Percentiles rank a stretch among this genome's conserved stretches.
Conservation (phyloP, 1,140 invertebrate genomes). For the Magallana ariakensis region DNA sequence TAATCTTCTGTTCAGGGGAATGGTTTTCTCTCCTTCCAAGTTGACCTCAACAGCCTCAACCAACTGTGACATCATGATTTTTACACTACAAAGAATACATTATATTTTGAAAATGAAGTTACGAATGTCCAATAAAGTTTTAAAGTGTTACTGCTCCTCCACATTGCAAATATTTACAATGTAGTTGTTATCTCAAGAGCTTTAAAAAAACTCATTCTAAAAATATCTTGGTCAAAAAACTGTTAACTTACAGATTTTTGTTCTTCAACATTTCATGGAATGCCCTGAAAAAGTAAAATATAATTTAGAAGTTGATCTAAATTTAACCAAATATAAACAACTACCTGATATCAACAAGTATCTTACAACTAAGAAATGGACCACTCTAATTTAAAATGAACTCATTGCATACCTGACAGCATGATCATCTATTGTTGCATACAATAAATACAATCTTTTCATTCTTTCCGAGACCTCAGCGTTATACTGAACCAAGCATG, state of each 20-base stretch:
- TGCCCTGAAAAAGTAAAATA: conserved; percentile 74
- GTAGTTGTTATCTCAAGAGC: no score
- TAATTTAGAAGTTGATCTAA: background rate
- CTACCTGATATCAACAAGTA: background rate
- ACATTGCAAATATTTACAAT: no score
- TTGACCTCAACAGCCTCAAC: conserved; percentile 70
- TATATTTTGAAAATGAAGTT: background rate
- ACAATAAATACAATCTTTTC: conserved; percentile 95
- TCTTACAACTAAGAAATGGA: background rate
- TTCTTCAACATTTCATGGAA: conserved; percentile 90
- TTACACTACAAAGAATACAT: conserved; percentile 66
- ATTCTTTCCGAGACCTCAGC: conserved; percentile 91
- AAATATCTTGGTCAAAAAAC: no score
- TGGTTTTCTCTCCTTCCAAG: conserved; percentile 62
- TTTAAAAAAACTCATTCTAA: no score
- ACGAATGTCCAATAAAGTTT: no score
- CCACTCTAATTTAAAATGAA: no score
- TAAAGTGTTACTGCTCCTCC: no score
- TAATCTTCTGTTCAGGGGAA: conserved; percentile 68
- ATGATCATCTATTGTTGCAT: conserved; percentile 95
- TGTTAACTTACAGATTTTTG: conserved; percentile 70
- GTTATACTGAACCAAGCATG: conserved; percentile 96
- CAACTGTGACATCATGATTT: conserved; percentile 66
- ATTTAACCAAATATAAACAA: background rate
- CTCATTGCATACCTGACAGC: conserved; percentile 86